These are phyloP conservation scores for Barnardius zonarius DNA, from an alignment of 2,113 vertebrate genomes.

Conservation along the genomic window DNA sequence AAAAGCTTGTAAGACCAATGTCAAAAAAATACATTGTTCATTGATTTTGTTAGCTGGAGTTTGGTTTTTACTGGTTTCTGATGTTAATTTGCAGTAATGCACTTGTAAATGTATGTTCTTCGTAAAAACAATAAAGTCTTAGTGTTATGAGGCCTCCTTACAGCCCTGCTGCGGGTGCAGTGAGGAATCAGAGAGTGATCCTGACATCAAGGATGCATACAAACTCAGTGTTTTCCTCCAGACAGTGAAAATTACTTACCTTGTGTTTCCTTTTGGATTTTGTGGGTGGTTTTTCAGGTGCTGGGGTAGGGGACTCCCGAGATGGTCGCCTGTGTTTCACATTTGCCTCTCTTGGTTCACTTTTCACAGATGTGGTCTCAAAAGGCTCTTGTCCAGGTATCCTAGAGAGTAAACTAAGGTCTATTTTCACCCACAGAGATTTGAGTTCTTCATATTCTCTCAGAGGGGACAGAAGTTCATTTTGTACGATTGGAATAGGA, in stretches of 20 bases:
- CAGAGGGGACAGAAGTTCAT: constrained; percentile 83
- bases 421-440: constrained; percentile 93
- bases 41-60: background rate
- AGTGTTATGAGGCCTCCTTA: background rate
- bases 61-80: background rate
- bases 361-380: constrained; percentile 66
- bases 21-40: background rate
- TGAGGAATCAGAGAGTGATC: background rate
- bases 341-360: constrained; percentile 75
- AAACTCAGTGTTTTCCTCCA: background rate
- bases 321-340: constrained; percentile 82
- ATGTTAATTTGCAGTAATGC: background rate
- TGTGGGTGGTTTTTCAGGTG: constrained; percentile 79
- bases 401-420: constrained; percentile 84
- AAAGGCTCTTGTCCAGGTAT: constrained; percentile 80
- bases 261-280: constrained; percentile 96
- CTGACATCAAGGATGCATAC: background rate
- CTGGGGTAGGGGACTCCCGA: constrained; percentile 74
- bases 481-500: constrained; percentile 77
- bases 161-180: background rate
- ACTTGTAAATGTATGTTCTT: background rate
- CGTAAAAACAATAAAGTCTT: background rate
- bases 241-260: constrained; percentile 61
- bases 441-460: constrained; percentile 84
- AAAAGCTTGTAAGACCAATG: background rate